Percentiles rank a stretch among this genome's conserved stretches.
These are phyloP conservation scores for Luscinia luscinia DNA, from an alignment of 2,797 vertebrate genomes.

Conservation along the genomic window DNA sequence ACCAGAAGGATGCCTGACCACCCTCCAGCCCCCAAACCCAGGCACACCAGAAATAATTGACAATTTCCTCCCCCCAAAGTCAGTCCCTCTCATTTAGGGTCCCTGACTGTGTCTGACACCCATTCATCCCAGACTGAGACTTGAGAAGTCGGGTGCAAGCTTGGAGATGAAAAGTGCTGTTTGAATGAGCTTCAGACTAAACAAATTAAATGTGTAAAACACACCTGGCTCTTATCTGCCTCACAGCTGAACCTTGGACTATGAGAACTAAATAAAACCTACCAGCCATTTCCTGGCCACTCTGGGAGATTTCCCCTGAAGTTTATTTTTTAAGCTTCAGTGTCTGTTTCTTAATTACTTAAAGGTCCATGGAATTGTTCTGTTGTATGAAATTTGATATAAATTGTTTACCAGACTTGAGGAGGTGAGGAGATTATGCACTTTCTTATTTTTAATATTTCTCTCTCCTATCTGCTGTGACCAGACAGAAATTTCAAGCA, in stretches of 20 bases:
- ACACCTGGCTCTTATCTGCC: conserved; percentile 89
- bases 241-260: conserved; percentile 74
- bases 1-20: neutral
- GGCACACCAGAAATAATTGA: neutral
- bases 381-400: conserved; percentile 80
- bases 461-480: conserved; percentile 79
- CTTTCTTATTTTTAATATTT: conserved; percentile 82
- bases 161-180: conserved; percentile 47
- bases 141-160: neutral
- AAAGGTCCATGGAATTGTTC: conserved; percentile 64
- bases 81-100: conserved; percentile 11
- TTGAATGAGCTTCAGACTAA: conserved; percentile 86
- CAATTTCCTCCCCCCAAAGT: conserved; percentile 11
- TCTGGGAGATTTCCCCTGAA: conserved; percentile 59
- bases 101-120: neutral
- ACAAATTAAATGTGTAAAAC: conserved; percentile 85
- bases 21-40: neutral
- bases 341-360: conserved; percentile 73
- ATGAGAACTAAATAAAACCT: conserved; percentile 78
- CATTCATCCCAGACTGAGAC: neutral
- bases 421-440: conserved; percentile 62
- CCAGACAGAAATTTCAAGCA: conserved; percentile 83
- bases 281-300: conserved; percentile 71
- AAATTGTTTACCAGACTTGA: conserved; percentile 84
- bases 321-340: conserved; percentile 78